Percentiles rank a stretch among this genome's conserved stretches.
Evolutionary conservation across 2,888 invertebrate genomes (phyloP).

Genomic region (Glomeris marginata): DNA sequence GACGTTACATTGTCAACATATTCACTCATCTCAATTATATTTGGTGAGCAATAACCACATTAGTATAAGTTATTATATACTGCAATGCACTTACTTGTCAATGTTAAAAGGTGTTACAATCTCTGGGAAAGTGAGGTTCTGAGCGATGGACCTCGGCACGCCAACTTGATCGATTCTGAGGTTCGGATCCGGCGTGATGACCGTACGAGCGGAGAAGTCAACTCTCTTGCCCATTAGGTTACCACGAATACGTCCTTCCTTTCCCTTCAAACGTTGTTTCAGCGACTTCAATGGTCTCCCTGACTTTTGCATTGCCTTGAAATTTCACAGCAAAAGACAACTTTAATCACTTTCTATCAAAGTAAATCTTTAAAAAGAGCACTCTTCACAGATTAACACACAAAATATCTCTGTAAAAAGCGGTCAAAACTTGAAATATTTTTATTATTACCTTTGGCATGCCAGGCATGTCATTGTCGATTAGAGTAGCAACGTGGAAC

Average conservation of each 20-base stretch:
- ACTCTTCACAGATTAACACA: constrained; percentile 10
- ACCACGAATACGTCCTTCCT: constrained; percentile 97
- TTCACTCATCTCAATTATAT: not conserved
- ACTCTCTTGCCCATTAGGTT: constrained; percentile 99
- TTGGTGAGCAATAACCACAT: not conserved
- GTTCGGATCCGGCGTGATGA: constrained; percentile 93
- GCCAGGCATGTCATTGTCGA: constrained; percentile 98
- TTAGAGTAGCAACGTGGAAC: constrained; percentile 94
- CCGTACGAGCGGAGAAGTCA: constrained; percentile 97
- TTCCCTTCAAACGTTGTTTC: constrained; percentile 74
- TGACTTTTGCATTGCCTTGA: constrained; percentile 98
- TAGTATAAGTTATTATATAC: not conserved
- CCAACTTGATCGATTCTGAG: constrained; percentile 92
- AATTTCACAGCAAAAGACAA: no score
- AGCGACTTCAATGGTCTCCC: constrained; percentile 96
- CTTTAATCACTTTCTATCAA: not conserved
- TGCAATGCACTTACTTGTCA: constrained; percentile 49
- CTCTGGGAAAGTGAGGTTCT: constrained; percentile 98
- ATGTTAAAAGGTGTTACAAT: constrained; percentile 99
- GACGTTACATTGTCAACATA: not conserved
- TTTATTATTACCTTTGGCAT: constrained; percentile 60
- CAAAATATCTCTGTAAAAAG: not conserved
- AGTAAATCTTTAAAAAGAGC: constrained; percentile 22
- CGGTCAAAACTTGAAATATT: constrained; percentile 2
- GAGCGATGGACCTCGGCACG: constrained; percentile 93